A percentile compares a stretch with the other conserved stretches of the same genome.
These are phyloP conservation scores for Apis florea DNA, from an alignment of 1,140 invertebrate species.

Conservation along the genomic window DNA sequence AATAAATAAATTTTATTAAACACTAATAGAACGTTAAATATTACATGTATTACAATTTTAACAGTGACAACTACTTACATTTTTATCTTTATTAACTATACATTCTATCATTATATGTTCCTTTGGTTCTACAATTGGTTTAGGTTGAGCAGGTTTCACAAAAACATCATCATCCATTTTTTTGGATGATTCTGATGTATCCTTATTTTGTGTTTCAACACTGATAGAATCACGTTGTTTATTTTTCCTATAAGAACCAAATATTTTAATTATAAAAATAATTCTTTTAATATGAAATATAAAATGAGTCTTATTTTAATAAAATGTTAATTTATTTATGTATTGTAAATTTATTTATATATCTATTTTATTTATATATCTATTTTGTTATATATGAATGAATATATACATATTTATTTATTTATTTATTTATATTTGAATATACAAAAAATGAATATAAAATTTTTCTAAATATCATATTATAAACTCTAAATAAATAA, in stretches of 20 bases:
- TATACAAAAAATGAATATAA: not conserved
- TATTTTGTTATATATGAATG: not conserved
- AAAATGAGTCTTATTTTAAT: not conserved
- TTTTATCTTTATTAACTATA: constrained; percentile 69
- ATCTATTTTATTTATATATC: no score
- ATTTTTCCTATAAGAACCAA: constrained; percentile 63
- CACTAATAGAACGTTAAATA: not conserved
- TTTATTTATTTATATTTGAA: not conserved
- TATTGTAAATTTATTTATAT: not conserved
- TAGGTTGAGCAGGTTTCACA: constrained; percentile 73
- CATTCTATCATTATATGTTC: constrained; percentile 62
- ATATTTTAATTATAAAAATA: constrained; percentile 3
- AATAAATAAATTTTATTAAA: constrained; percentile 18
- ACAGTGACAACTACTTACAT: constrained; percentile 57
- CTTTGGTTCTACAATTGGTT: constrained; percentile 65
- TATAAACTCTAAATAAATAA: not conserved
- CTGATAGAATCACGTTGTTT: constrained; percentile 69
- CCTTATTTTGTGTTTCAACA: constrained; percentile 63
- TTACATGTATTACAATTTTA: not conserved
- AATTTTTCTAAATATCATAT: not conserved
- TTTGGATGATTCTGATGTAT: constrained; percentile 59
- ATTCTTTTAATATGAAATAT: not conserved
- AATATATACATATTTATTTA: not conserved
- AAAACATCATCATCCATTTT: constrained; percentile 73
- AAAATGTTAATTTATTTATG: not conserved